A percentile compares a stretch with the other conserved stretches of the same genome.
These are phyloP conservation scores for Pygocentrus nattereri DNA, from an alignment of 2,797 vertebrate genomes.

Conservation along the genomic window DNA sequence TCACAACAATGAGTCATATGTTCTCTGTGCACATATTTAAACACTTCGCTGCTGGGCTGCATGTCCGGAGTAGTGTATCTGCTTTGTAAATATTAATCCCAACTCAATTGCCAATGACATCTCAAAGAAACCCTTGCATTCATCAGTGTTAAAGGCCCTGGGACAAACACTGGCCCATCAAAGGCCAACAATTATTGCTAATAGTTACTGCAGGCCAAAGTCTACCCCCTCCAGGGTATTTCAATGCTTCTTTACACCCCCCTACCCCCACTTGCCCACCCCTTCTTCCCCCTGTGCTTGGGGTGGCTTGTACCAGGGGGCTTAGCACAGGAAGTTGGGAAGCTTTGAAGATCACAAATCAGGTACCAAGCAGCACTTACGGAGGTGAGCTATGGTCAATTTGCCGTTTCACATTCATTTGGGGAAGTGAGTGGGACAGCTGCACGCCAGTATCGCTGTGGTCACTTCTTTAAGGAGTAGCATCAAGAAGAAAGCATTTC, in stretches of 20 bases:
- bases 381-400: constrained; percentile 69
- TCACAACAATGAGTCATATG: constrained; percentile 49
- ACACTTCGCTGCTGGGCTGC: constrained; percentile 50
- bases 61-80: constrained; percentile 69
- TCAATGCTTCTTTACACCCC: constrained; percentile 24
- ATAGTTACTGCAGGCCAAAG: constrained; percentile 74
- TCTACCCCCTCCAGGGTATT: constrained; percentile 58
- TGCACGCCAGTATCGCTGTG: constrained; percentile 3
- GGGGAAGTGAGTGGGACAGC: constrained; percentile 70
- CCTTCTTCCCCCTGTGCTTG: constrained; percentile 25
- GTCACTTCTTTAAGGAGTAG: background rate
- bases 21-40: constrained; percentile 54
- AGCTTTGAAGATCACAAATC: constrained; percentile 81
- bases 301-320: constrained; percentile 59
- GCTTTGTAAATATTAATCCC: constrained; percentile 83
- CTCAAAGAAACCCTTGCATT: constrained; percentile 75
- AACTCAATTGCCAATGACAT: constrained; percentile 85
- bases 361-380: constrained; percentile 77
- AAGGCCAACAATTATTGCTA: constrained; percentile 79
- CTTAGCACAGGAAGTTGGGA: constrained; percentile 71
- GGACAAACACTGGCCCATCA: constrained; percentile 77
- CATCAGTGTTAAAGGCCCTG: constrained; percentile 67
- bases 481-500: background rate
- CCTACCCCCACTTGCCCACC: background rate
- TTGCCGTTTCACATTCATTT: constrained; percentile 80